Base-by-base conservation (phyloP, 2,888 invertebrate genomes). In the Icerya purchasi region DNA sequence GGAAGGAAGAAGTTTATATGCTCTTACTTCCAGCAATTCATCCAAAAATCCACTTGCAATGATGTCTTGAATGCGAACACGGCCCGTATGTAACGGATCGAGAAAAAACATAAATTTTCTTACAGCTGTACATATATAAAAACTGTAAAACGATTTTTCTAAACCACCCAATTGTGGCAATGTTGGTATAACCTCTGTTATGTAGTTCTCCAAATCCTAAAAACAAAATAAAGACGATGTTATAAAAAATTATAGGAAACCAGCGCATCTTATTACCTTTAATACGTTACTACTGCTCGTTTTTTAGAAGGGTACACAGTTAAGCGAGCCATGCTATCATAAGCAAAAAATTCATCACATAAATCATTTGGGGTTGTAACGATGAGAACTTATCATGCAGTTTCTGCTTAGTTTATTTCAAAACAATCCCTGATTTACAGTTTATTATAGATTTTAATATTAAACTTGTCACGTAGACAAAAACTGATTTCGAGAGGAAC, bases 61-160 rank as follows among this genome's bases (percentile, higher is more conserved):
- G 65, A 96, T 87, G 69, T 94, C 93, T 59, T 87, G 78, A 66
- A 97, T 94, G 66, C 88, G 78, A 55, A 96, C 87, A 64, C 87
- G 78, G 0, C 92, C 91, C 0, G 89, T 87, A 63, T 88, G 75
- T 63, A 91, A 72, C 0, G 90, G 89, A 70, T 96, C 96, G 18
- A 97, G 75, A 70, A 94, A 96, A 75, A 97, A 97, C 67, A 96
- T 80, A 74, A 97, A 94, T 71, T 94, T 93, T 66, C 94, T 78
- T 0, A 92, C 92, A 2, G 92, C 94, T 0, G 94, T 93, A 70
- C 94, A 94, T 21, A 93, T 86, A 70, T 96, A 97, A 75, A 96
- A 96, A 14, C 86, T 88, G 68, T 91, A 89, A 73, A 96, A 94
- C 0, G 92, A 90, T 49, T 87, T 84, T 71, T 93, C 91, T 58